A percentile compares a stretch with the other conserved stretches of the same genome.
Evolutionary conservation across 1,140 invertebrate species (phyloP).

Genomic region (Drosophila oshimai): DNA sequence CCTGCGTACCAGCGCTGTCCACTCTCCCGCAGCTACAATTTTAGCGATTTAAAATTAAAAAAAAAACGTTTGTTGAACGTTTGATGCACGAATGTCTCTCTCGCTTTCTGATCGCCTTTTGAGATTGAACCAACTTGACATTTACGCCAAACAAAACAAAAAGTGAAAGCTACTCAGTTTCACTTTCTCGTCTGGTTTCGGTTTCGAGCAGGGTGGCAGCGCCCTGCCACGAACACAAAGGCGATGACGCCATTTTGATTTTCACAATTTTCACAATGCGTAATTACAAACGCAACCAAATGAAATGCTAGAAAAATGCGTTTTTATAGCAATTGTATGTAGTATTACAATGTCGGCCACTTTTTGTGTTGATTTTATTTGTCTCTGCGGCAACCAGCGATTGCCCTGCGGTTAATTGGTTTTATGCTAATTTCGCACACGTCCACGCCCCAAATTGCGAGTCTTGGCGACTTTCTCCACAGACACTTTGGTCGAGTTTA

Average conservation of each 20-base stretch:
- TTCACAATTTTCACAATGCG: conserved; percentile 42
- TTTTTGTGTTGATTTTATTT: conserved; percentile 3
- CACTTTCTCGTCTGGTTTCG: not conserved
- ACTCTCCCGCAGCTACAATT: not conserved
- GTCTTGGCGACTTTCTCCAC: conserved; percentile 11
- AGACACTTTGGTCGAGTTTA: conserved; percentile 30
- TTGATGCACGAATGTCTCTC: conserved; percentile 15
- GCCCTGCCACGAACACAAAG: conserved; percentile 36
- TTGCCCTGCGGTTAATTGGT: not conserved
- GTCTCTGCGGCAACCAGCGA: not conserved
- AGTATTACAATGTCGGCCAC: conserved; percentile 22
- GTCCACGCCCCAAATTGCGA: conserved; percentile 29
- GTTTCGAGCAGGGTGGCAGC: conserved; percentile 22
- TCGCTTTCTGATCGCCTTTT: not conserved
- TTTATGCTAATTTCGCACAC: conserved; percentile 7
- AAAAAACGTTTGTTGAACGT: not conserved
- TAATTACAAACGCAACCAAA: conserved; percentile 19
- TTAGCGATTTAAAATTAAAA: not conserved
- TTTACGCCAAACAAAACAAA: not conserved
- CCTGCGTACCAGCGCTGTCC: not conserved
- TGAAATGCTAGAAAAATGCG: conserved; percentile 12
- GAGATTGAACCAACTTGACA: not conserved
- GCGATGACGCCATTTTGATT: conserved; percentile 36
- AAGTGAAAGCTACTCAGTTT: conserved; percentile 13
- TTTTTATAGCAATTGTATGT: conserved; percentile 13